These are phyloP conservation scores for Germaria angustata DNA, from an alignment of 2,888 invertebrate species.

Conservation along the genomic window DNA sequence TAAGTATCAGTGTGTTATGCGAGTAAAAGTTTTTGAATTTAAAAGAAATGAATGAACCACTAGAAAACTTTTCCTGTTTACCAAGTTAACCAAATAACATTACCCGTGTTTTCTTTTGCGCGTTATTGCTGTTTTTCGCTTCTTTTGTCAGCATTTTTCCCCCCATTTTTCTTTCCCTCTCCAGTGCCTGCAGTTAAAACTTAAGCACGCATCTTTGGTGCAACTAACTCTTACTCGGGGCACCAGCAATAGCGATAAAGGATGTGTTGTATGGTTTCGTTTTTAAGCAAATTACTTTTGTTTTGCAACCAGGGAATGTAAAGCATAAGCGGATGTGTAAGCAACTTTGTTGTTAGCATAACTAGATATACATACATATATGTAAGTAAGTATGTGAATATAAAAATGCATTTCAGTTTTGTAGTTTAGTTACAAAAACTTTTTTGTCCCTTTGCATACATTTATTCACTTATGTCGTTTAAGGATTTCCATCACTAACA, in stretches of 20 bases:
- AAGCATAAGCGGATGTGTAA: conserved; percentile 59
- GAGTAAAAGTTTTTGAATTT: conserved; percentile 58
- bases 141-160: not conserved
- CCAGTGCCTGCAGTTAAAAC: conserved; percentile 37
- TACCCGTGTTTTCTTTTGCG: conserved; percentile 55
- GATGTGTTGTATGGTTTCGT: conserved; percentile 56
- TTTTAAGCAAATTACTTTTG: conserved; percentile 66
- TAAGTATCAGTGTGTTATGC: conserved; percentile 24
- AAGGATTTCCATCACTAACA: conserved; percentile 53
- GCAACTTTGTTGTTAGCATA: not conserved
- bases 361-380: not conserved
- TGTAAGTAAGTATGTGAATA: not conserved
- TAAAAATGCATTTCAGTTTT: conserved; percentile 27
- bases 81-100: conserved; percentile 64
- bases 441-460: conserved; percentile 48
- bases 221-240: conserved; percentile 9
- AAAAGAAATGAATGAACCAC: conserved; percentile 64
- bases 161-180: not conserved
- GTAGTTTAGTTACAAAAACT: not conserved
- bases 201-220: conserved; percentile 49
- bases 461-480: conserved; percentile 54
- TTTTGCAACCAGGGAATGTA: conserved; percentile 53
- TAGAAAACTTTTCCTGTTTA: conserved; percentile 67
- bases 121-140: conserved; percentile 44
- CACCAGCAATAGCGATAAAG: conserved; percentile 44